Evolutionary conservation across 1,140 invertebrate species (phyloP), one percentile per base, ranked within the genome.

Genomic region (Drosophila tristis): DNA sequence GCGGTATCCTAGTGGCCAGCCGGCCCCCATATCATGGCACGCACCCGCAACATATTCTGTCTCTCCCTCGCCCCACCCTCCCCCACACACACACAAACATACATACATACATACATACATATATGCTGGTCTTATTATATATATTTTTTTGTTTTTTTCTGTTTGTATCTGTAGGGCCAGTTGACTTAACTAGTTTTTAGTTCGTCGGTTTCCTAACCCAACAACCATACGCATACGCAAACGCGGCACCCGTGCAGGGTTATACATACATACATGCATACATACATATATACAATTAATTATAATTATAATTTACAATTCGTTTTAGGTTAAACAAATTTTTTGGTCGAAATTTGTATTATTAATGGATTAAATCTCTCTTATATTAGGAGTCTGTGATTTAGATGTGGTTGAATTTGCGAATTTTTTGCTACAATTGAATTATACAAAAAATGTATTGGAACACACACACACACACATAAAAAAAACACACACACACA

Each of bases 301-400:
- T 70, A 62, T 49, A 60, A 43, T 79, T 70, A 74, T 49, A 72
- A 47, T 42, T 74, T 51, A 80, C 23, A 54, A 11, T 71, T 61
- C 54, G 26, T 56, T 68, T 59, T 80, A 80, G 76, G 76, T 63
- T 72, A 48, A 74, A 61, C 56, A 43, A 59, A 59, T 61, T 75
- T 75, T 78, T 80, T 66, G 26, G 43, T 73, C 81, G 43, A 84
- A 84, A 80, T 86, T 86, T 77, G 64, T 67, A 70, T 70, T 70
- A 75, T 62, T 74, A 68, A 78, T 76, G 45, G 31, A 35, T 81
- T 78, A 68, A 72, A 72, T 72, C 75, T 85, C 59, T 84, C 65
- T 78, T 90, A 90, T 90, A 78, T 84, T 90, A 90, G 85, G 87
- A 90, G 80, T 74, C 85, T 90, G 85, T 90, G 85, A 90, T 90